Evolutionary conservation across 92 coral and sea anemone genomes (phyloP).

Genomic region (Actinernus sp.): DNA sequence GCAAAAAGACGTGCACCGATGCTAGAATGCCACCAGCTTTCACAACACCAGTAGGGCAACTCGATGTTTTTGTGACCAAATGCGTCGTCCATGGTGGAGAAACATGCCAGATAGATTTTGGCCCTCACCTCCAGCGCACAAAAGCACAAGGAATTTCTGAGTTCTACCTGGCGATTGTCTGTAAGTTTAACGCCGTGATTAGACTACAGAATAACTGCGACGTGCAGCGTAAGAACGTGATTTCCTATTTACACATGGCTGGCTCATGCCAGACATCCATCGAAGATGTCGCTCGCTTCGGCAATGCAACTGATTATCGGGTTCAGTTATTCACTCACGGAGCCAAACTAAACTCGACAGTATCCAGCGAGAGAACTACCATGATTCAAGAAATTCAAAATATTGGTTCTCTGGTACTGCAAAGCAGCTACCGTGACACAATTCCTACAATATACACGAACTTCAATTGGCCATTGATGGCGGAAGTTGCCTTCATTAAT

Average conservation of each 20-base stretch:
- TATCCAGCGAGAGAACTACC: neutral
- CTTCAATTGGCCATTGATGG: constrained; percentile 69
- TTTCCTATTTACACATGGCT: constrained; percentile 25
- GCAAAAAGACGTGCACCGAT: neutral
- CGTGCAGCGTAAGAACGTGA: constrained; percentile 45
- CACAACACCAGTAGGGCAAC: neutral
- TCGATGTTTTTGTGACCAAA: neutral
- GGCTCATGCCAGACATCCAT: constrained; percentile 52
- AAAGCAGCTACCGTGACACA: constrained; percentile 9
- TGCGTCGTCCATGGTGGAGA: neutral
- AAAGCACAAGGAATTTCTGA: neutral
- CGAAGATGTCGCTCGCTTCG: constrained; percentile 49
- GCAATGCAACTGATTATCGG: constrained; percentile 70
- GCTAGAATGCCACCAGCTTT: neutral
- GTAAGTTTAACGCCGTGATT: constrained; percentile 23
- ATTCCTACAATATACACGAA: constrained; percentile 46
- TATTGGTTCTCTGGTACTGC: constrained; percentile 44
- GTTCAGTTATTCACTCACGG: constrained; percentile 32
- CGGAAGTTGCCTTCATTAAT: constrained; percentile 38
- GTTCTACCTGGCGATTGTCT: constrained; percentile 9
- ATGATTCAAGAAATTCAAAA: constrained; percentile 28
- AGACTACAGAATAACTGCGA: constrained; percentile 34
- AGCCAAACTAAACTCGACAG: constrained; percentile 32
- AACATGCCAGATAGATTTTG: constrained; percentile 31
- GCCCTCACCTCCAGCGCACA: constrained; percentile 4